Base-by-base conservation (phyloP, 2,888 invertebrate species). In the Rotaria socialis region DNA sequence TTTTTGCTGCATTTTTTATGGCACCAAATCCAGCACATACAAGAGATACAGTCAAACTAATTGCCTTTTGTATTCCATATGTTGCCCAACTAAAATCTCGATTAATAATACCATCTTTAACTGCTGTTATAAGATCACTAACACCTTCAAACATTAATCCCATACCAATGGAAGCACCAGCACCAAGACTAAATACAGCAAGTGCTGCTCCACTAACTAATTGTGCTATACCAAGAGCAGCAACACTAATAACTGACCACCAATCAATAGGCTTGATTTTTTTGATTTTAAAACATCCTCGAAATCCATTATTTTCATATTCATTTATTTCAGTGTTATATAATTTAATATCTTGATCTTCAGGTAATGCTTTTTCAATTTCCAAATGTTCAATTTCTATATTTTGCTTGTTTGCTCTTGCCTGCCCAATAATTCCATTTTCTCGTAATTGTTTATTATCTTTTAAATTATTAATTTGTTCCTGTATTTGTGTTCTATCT, bases 21-120 rank as follows among this genome's bases (percentile, higher is more conserved):
- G 74, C 74, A 0, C 74, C 24, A 0, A 74, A 22, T 35, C 74
- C 74, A 0, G 74, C 74, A 74, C 74, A 74, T 22, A 24, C 74
- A 22, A 74, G 5, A 24, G 74, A 22, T 8, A 74, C 74, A 8
- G 74, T 24, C 6, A 43, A 41, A 22, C 74, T 74, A 24, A 74
- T 41, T 2, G 74, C 74, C 8, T 74, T 74, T 74, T 74, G 74
- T 22, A 74, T 74, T 41, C 41, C 74, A 16, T 24, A 74, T 3
- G 16, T 2, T 74, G 2, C 24, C 74, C 74, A 74, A 74, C 22
- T 74, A 24, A 74, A 74, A 74, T 74, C 24, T 74, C 74, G 41
- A 74, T 74, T 74, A 22, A 74, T 74, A 43, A 74, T 74, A 22
- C 74, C 74, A 5, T 35, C 74, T 74, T 74, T 74, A 6, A 74